phyloP scores from a whole-genome alignment of 2,888 invertebrate species.

The Meteorus colon region DNA sequence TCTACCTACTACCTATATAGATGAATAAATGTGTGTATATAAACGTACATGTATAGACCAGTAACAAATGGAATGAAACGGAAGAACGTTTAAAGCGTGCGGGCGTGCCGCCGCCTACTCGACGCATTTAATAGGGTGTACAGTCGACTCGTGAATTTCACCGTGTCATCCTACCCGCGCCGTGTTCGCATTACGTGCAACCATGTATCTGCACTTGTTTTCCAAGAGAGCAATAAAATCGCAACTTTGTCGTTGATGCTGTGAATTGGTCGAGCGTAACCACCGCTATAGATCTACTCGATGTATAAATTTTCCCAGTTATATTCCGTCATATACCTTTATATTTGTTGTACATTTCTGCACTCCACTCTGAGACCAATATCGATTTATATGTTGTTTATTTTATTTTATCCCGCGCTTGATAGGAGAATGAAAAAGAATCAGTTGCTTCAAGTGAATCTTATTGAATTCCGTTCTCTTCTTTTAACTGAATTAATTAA shows the following conservation, averaged over 20 bases:
- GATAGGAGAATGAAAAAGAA: too few relatives aligned
- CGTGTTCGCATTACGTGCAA: slow-evolving; percentile 50
- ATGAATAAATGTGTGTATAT: neutral
- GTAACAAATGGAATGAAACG: slow-evolving; percentile 48
- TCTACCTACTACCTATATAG: neutral
- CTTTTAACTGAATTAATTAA: too few relatives aligned
- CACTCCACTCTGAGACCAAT: neutral
- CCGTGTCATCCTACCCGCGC: slow-evolving; percentile 49
- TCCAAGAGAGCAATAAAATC: slow-evolving; percentile 51
- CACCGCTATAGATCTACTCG: slow-evolving; percentile 27
- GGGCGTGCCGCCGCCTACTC: slow-evolving; percentile 50
- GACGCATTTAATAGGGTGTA: slow-evolving; percentile 62
- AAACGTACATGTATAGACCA: slow-evolving; percentile 28
- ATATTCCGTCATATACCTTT: slow-evolving; percentile 10
- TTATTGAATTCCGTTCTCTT: too few relatives aligned
- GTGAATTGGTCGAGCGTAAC: slow-evolving; percentile 35
- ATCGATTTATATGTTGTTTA: neutral
- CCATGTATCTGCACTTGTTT: slow-evolving; percentile 52
- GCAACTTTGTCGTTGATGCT: slow-evolving; percentile 43
- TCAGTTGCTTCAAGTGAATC: too few relatives aligned
- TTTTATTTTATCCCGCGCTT: neutral
- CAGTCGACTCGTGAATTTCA: slow-evolving; percentile 59
- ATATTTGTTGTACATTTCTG: neutral
- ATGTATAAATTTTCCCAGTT: slow-evolving; percentile 33
- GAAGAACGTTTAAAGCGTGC: slow-evolving; percentile 51